phyloP scores from a whole-genome alignment of 2,888 invertebrate species.

The Alviniconcha strummeri region DNA sequence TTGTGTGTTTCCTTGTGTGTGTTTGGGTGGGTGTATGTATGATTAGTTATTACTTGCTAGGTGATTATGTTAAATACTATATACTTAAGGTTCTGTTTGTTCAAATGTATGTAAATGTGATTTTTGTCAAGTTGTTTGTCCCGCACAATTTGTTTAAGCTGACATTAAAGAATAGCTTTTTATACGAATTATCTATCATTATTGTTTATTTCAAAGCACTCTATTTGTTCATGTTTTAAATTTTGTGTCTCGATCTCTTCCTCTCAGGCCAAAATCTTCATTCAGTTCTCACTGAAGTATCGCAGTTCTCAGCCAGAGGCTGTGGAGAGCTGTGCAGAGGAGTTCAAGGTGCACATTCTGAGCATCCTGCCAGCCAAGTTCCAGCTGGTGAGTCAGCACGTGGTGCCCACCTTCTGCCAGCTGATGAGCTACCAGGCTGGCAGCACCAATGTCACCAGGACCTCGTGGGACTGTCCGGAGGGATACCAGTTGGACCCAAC shows the following conservation, averaged over 20 bases:
- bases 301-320: constrained; percentile 12
- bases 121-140: too few species aligned
- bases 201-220: not conserved
- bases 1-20: too few species aligned
- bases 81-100: too few species aligned
- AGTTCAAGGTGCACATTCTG: constrained; percentile 29
- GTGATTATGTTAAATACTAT: too few species aligned
- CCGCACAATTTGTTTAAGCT: too few species aligned
- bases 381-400: constrained; percentile 27
- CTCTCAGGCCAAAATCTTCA: constrained; percentile 41
- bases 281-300: constrained; percentile 39
- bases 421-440: constrained; percentile 33
- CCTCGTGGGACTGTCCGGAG: constrained; percentile 40
- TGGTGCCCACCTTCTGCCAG: constrained; percentile 29
- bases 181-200: too few species aligned
- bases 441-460: constrained; percentile 31
- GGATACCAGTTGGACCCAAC: constrained; percentile 33
- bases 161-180: too few species aligned
- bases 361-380: constrained; percentile 34
- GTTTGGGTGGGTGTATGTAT: too few species aligned
- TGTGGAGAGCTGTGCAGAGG: constrained; percentile 39
- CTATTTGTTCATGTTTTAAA: not conserved
- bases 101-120: too few species aligned
- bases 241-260: not conserved
- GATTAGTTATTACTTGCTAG: too few species aligned